These are phyloP conservation scores for Hoplias malabaricus DNA, from an alignment of 2,113 vertebrate genomes.

Conservation along the genomic window DNA sequence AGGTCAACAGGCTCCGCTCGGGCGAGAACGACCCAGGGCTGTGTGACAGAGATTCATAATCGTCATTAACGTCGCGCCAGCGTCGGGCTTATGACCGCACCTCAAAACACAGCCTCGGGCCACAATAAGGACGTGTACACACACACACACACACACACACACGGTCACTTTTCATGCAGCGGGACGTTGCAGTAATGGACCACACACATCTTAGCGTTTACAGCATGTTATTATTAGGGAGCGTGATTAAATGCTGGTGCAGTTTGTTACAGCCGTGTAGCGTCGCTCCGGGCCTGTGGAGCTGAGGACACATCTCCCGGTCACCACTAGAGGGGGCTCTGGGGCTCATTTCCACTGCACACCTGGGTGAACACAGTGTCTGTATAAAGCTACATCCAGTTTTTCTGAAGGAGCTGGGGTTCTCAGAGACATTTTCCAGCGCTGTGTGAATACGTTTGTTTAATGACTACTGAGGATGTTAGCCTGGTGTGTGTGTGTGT, in stretches of 20 bases:
- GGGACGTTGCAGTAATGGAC: neutral
- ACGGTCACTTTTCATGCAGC: neutral
- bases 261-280: constrained; percentile 23
- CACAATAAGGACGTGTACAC: constrained; percentile 23
- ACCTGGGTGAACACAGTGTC: too few relatives aligned
- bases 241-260: constrained; percentile 13
- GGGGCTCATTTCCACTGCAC: neutral
- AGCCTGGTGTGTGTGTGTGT: too few relatives aligned
- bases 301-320: neutral
- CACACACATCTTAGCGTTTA: constrained; percentile 12
- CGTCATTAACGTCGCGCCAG: constrained; percentile 36
- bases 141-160: constrained; percentile 23
- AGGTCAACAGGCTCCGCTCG: constrained; percentile 42
- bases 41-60: constrained; percentile 54
- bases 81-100: constrained; percentile 42
- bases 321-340: constrained; percentile 25
- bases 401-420: too few relatives aligned
- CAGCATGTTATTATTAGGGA: constrained; percentile 18
- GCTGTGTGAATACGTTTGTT: too few relatives aligned
- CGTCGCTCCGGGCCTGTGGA: neutral
- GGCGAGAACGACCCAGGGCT: constrained; percentile 30
- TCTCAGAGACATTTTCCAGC: too few relatives aligned
- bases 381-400: too few relatives aligned
- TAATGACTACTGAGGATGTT: too few relatives aligned
- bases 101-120: constrained; percentile 41